These are phyloP conservation scores for Platysternon megacephalum DNA, from an alignment of 2,113 vertebrate genomes.

Conservation along the genomic window DNA sequence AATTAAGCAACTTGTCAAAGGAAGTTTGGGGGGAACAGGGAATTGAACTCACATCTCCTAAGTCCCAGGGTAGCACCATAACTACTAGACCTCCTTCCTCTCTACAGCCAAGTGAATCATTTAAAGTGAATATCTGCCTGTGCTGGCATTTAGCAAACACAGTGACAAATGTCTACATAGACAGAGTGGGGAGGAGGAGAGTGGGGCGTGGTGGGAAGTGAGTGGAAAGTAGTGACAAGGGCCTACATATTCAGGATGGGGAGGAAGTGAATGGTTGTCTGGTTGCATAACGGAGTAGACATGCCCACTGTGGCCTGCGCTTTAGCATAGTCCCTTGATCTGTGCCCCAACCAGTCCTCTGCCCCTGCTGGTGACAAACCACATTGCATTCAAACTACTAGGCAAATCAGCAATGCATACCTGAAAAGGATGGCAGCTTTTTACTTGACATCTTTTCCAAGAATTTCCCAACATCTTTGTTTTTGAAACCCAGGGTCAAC, in stretches of 20 bases:
- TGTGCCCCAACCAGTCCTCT: background rate
- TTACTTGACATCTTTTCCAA: slow-evolving; percentile 72
- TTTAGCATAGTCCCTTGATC: fast-evolving
- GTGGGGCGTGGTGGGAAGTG: too few relatives aligned
- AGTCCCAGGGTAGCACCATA: background rate
- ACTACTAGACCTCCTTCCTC: too few relatives aligned
- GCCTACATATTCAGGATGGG: background rate
- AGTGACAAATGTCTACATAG: background rate
- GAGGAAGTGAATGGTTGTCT: background rate
- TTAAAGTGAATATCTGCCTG: background rate
- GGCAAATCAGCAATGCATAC: background rate
- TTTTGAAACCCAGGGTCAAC: slow-evolving; percentile 79
- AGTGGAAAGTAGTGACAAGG: background rate
- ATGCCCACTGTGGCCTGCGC: background rate
- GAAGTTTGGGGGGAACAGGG: background rate
- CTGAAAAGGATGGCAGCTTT: slow-evolving; percentile 74
- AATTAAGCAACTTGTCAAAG: background rate
- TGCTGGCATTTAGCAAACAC: background rate
- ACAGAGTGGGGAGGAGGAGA: background rate
- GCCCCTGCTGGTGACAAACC: background rate
- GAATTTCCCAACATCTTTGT: slow-evolving; percentile 69
- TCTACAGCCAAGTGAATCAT: background rate
- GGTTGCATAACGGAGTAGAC: background rate
- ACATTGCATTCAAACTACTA: background rate
- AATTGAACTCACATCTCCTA: background rate